phyloP scores from a whole-genome alignment of 2,797 vertebrate genomes.

The Coilia nasus region DNA sequence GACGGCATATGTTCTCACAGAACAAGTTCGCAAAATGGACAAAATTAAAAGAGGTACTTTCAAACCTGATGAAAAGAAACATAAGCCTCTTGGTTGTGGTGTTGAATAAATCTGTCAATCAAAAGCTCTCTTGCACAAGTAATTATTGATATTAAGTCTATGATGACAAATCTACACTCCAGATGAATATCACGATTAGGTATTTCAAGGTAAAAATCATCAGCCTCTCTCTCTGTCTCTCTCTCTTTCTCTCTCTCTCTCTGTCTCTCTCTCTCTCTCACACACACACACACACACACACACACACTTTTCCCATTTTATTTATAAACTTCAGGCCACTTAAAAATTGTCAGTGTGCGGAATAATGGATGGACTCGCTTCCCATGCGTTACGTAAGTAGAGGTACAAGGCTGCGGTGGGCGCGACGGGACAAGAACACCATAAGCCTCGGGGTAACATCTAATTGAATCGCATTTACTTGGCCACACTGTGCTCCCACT shows the following conservation, averaged over 20 bases:
- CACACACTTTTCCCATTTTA: constrained; percentile 27
- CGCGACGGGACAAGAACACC: constrained; percentile 59
- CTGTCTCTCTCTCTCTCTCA: constrained; percentile 1
- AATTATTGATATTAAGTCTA: constrained; percentile 46
- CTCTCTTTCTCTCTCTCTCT: not conserved
- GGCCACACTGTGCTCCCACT: constrained; percentile 58
- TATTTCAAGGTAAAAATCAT: not conserved
- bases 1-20: constrained; percentile 13
- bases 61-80: constrained; percentile 19
- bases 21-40: not conserved
- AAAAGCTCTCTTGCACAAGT: constrained; percentile 50
- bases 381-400: constrained; percentile 64
- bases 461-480: constrained; percentile 73
- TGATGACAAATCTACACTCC: constrained; percentile 56
- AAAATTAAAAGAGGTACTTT: constrained; percentile 14
- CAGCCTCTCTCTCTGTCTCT: not conserved
- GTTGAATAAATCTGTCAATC: constrained; percentile 42
- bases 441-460: constrained; percentile 63
- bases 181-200: not conserved
- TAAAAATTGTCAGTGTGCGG: constrained; percentile 47
- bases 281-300: constrained; percentile 24
- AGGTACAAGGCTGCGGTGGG: constrained; percentile 46
- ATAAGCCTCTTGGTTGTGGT: constrained; percentile 20
- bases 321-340: constrained; percentile 44
- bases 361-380: constrained; percentile 62